Evolutionary conservation across 2,888 invertebrate species (phyloP).

Genomic region (Calliphora vomitoria): DNA sequence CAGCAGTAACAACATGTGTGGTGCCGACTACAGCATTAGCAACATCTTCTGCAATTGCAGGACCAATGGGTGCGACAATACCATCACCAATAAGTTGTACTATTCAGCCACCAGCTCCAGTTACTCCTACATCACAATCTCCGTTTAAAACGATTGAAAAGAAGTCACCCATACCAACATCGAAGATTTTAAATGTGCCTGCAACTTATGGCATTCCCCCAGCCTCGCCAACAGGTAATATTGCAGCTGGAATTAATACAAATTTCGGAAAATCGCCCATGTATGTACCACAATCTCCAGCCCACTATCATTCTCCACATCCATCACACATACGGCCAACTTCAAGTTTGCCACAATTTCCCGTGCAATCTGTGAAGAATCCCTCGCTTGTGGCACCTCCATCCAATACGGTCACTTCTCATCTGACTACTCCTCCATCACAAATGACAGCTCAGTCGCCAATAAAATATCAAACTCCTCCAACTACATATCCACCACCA

Average conservation of each 20-base stretch:
- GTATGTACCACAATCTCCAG: slow-evolving; percentile 81
- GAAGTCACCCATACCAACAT: slow-evolving; percentile 81
- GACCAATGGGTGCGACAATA: slow-evolving; percentile 44
- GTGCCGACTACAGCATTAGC: slow-evolving; percentile 7
- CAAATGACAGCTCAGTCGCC: slow-evolving; percentile 77
- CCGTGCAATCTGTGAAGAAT: slow-evolving; percentile 72
- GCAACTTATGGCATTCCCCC: slow-evolving; percentile 80
- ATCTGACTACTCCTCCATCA: slow-evolving; percentile 69
- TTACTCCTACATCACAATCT: slow-evolving; percentile 66
- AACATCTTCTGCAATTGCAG: slow-evolving; percentile 34
- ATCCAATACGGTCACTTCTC: slow-evolving; percentile 66
- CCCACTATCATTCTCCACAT: slow-evolving; percentile 80
- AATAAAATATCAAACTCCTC: slow-evolving; percentile 82
- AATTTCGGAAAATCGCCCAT: slow-evolving; percentile 78
- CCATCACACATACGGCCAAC: slow-evolving; percentile 78
- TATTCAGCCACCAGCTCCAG: slow-evolving; percentile 64
- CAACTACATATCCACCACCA: slow-evolving; percentile 83
- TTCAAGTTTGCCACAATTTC: slow-evolving; percentile 76
- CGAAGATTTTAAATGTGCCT: slow-evolving; percentile 81
- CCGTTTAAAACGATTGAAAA: slow-evolving; percentile 79
- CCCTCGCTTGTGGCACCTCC: slow-evolving; percentile 70
- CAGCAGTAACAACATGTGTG: slow-evolving; percentile 1
- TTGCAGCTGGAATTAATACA: slow-evolving; percentile 71
- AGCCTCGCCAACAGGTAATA: slow-evolving; percentile 71
- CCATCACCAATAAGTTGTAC: slow-evolving; percentile 64